Evolutionary conservation across 2,113 vertebrate genomes (phyloP).

Genomic region (Petrocephalus microphthalmus): DNA sequence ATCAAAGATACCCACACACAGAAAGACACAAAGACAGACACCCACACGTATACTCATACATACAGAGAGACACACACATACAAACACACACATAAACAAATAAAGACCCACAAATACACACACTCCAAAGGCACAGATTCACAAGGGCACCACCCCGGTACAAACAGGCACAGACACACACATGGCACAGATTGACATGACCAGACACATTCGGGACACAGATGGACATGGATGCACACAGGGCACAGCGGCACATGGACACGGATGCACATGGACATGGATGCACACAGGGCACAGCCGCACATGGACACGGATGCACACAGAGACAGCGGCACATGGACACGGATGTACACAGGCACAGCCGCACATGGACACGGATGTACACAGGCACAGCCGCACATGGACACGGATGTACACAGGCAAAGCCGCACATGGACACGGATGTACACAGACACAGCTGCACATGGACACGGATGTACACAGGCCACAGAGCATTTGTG

Average conservation of each 20-base stretch:
- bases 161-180: neutral
- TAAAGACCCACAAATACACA: no score
- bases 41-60: neutral
- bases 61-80: neutral
- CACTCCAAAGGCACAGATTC: neutral
- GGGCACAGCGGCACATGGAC: neutral
- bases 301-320: neutral
- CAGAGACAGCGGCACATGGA: neutral
- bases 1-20: neutral
- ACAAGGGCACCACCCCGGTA: neutral
- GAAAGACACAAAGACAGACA: neutral
- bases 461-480: neutral
- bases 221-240: neutral
- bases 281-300: neutral
- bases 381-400: neutral
- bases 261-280: neutral
- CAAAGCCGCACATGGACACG: neutral
- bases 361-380: neutral
- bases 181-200: neutral
- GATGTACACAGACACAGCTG: no score
- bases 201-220: neutral
- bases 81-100: neutral
- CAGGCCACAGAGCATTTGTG: neutral
- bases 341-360: neutral
- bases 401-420: neutral